phyloP scores from a whole-genome alignment of 2,888 invertebrate species.

The Aphodius granarius region DNA sequence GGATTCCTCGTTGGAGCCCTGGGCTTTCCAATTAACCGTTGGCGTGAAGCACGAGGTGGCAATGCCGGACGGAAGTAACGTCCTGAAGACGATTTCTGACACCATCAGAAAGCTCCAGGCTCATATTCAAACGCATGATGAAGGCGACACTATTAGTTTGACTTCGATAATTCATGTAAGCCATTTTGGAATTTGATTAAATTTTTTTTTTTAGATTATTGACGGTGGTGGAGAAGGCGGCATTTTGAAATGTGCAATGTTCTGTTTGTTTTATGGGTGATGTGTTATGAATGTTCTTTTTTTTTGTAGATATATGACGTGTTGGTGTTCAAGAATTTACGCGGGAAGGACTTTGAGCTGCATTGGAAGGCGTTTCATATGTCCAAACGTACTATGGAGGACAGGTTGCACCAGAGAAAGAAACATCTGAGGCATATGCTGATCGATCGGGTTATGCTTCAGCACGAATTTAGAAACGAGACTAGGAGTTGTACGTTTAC shows the following conservation, averaged over 20 bases:
- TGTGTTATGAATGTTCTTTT: no score
- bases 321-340: slow-evolving; percentile 59
- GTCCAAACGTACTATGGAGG: slow-evolving; percentile 64
- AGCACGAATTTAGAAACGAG: slow-evolving; percentile 62
- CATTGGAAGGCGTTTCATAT: slow-evolving; percentile 69
- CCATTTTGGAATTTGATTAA: background rate
- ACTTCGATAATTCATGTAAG: slow-evolving; percentile 49
- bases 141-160: slow-evolving; percentile 81
- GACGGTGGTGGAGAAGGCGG: background rate
- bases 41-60: slow-evolving; percentile 49
- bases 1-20: slow-evolving; percentile 61
- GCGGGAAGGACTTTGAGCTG: slow-evolving; percentile 61
- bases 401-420: slow-evolving; percentile 64
- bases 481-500: slow-evolving; percentile 58
- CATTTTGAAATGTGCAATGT: background rate
- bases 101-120: slow-evolving; percentile 65
- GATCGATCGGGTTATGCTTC: slow-evolving; percentile 67
- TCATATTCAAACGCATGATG: slow-evolving; percentile 65
- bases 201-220: background rate
- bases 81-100: slow-evolving; percentile 64
- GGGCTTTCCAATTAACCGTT: slow-evolving; percentile 56
- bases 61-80: slow-evolving; percentile 70
- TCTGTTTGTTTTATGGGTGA: slow-evolving; percentile 2
- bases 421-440: slow-evolving; percentile 64
- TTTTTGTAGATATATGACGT: slow-evolving; percentile 67